Conservation (phyloP, 2,797 vertebrate species). For the Rhyacichthys aspro region DNA sequence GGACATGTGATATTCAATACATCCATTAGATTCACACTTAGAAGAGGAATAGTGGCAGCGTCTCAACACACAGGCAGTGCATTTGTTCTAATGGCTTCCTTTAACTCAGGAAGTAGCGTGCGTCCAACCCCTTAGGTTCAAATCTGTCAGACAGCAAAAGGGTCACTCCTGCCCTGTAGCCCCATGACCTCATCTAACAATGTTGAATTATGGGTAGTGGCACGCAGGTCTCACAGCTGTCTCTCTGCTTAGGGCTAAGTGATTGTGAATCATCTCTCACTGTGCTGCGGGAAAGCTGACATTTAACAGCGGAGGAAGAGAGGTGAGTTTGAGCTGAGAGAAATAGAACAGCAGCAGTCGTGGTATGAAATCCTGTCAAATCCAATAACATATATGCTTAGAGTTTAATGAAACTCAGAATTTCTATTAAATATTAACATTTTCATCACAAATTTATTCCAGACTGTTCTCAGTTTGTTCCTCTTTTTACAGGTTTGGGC, state of each 20-base stretch:
- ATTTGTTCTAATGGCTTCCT: conserved; percentile 7
- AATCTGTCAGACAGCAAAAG: conserved; percentile 37
- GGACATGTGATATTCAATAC: conserved; percentile 16
- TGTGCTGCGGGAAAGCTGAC: conserved; percentile 60
- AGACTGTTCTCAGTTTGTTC: too few species aligned
- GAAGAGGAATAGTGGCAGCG: conserved; percentile 4
- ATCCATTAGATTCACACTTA: conserved; percentile 1
- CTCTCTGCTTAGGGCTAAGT: conserved; percentile 43
- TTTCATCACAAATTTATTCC: too few species aligned
- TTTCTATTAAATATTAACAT: too few species aligned
- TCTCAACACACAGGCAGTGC: neutral
- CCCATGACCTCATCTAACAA: conserved; percentile 60
- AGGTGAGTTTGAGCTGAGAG: conserved; percentile 25
- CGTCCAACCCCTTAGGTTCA: conserved; percentile 25
- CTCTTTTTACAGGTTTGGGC: too few species aligned
- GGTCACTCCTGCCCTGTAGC: conserved; percentile 52
- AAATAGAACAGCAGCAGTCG: conserved; percentile 18
- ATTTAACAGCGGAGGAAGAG: conserved; percentile 49
- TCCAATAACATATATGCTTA: neutral
- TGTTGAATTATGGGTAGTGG: conserved; percentile 69
- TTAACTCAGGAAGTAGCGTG: conserved; percentile 4
- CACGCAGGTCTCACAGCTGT: conserved; percentile 55
- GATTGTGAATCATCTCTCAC: conserved; percentile 65
- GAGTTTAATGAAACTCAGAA: too few species aligned
- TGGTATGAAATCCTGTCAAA: conserved; percentile 1